A percentile compares a stretch with the other conserved stretches of the same genome.
Conservation (phyloP, 2,888 invertebrate species). For the Eupithecia inturbata region DNA sequence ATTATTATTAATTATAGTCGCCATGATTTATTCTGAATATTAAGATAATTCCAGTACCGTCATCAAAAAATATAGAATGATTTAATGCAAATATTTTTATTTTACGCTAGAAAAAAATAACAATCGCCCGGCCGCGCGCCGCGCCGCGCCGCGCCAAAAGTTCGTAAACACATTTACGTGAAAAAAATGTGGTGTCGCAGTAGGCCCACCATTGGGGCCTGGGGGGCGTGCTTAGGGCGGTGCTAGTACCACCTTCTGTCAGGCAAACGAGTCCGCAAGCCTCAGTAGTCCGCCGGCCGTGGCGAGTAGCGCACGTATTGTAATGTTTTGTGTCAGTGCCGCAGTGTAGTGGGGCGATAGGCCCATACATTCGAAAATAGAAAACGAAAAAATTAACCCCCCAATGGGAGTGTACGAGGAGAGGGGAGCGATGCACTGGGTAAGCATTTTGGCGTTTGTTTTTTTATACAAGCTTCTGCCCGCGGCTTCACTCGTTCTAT, state of each 20-base stretch:
- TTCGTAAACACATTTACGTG: constrained; percentile 47
- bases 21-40: neutral
- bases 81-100: constrained; percentile 1
- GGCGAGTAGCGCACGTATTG: constrained; percentile 67
- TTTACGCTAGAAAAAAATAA: constrained; percentile 42
- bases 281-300: constrained; percentile 66
- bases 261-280: constrained; percentile 52
- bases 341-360: constrained; percentile 78
- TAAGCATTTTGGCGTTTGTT: constrained; percentile 71
- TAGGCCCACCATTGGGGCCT: constrained; percentile 49
- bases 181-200: constrained; percentile 53
- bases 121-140: constrained; percentile 29
- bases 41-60: neutral
- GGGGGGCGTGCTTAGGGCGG: constrained; percentile 57
- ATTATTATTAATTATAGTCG: neutral
- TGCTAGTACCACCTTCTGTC: constrained; percentile 42
- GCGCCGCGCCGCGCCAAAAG: constrained; percentile 47
- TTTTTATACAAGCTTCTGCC: constrained; percentile 14
- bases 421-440: constrained; percentile 96
- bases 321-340: constrained; percentile 72
- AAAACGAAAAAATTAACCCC: constrained; percentile 84
- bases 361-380: constrained; percentile 81
- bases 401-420: constrained; percentile 97
- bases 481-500: neutral
- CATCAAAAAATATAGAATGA: neutral